Percentiles rank a stretch among this genome's conserved stretches.
phyloP scores from a whole-genome alignment of 1,140 invertebrate species.

The Diorhabda sublineata region DNA sequence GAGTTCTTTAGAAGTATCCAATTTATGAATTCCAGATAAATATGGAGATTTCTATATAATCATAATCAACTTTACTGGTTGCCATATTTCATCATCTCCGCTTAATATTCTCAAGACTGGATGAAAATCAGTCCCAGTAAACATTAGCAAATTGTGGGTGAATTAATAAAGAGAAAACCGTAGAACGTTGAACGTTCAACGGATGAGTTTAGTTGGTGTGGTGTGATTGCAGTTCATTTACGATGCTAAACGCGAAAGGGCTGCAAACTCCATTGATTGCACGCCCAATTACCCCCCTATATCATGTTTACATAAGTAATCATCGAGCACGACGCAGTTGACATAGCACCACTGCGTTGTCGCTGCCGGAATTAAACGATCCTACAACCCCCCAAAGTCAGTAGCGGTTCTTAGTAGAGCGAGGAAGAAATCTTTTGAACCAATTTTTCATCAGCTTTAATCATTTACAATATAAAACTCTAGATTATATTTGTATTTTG shows the following conservation, averaged over 20 bases:
- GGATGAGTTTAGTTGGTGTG: slow-evolving; percentile 19
- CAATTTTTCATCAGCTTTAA: too few relatives aligned
- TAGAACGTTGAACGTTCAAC: neutral
- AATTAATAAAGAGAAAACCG: slow-evolving; percentile 16
- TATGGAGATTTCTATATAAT: too few relatives aligned
- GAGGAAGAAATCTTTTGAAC: too few relatives aligned
- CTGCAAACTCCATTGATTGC: slow-evolving; percentile 43
- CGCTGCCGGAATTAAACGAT: slow-evolving; percentile 29
- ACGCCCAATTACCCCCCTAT: slow-evolving; percentile 47
- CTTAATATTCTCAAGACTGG: neutral
- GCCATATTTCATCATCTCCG: neutral
- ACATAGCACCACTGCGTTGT: slow-evolving; percentile 25
- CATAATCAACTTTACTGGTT: neutral
- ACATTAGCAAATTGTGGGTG: slow-evolving; percentile 17
- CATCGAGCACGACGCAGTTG: slow-evolving; percentile 40
- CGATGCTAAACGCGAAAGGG: slow-evolving; percentile 23
- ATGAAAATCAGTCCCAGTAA: slow-evolving; percentile 8
- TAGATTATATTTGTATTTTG: too few relatives aligned
- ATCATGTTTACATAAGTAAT: slow-evolving; percentile 49
- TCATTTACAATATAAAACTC: too few relatives aligned
- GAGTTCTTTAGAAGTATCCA: too few relatives aligned
- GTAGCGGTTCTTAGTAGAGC: neutral
- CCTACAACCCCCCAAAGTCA: slow-evolving; percentile 8
- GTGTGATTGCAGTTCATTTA: slow-evolving; percentile 23
- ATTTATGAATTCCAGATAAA: too few relatives aligned